A percentile compares a stretch with the other conserved stretches of the same genome.
phyloP scores from a whole-genome alignment of 2,888 invertebrate genomes.

The Acanthosoma haemorrhoidale region DNA sequence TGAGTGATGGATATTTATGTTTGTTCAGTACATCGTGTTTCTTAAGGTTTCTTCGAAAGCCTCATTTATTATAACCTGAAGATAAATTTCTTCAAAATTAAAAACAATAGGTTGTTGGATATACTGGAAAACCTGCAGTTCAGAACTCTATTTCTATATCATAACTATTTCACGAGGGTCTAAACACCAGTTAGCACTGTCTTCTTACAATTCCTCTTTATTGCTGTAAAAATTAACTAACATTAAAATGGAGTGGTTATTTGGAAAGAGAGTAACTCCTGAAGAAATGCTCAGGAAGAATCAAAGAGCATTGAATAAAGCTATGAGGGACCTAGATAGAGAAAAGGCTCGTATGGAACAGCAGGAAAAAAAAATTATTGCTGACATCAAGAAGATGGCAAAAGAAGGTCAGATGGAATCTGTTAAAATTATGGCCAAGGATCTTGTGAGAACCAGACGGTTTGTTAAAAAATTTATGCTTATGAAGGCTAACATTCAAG shows the following conservation, averaged over 20 bases:
- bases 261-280: slow-evolving; percentile 92
- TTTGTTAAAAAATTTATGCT: slow-evolving; percentile 98
- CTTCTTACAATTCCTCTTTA: too few relatives aligned
- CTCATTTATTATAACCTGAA: too few relatives aligned
- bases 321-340: slow-evolving; percentile 94
- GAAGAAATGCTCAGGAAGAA: slow-evolving; percentile 98
- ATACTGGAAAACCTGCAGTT: too few relatives aligned
- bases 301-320: slow-evolving; percentile 94
- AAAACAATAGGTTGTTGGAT: too few relatives aligned
- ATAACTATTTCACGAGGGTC: too few relatives aligned
- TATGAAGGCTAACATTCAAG: slow-evolving; percentile 99
- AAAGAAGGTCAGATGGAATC: slow-evolving; percentile 99
- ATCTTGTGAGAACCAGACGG: slow-evolving; percentile 88
- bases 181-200: too few relatives aligned
- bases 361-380: slow-evolving; percentile 97
- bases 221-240: too few relatives aligned
- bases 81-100: too few relatives aligned
- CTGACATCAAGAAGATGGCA: slow-evolving; percentile 97
- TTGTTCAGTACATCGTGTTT: not conserved
- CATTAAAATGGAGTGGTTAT: slow-evolving; percentile 94
- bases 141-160: too few relatives aligned
- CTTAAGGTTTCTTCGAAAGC: too few relatives aligned
- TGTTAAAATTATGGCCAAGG: slow-evolving; percentile 99
- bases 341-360: slow-evolving; percentile 94
- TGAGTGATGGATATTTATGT: too few relatives aligned